Base-by-base conservation (phyloP, 2,888 invertebrate species). In the Venusia cambrica region DNA sequence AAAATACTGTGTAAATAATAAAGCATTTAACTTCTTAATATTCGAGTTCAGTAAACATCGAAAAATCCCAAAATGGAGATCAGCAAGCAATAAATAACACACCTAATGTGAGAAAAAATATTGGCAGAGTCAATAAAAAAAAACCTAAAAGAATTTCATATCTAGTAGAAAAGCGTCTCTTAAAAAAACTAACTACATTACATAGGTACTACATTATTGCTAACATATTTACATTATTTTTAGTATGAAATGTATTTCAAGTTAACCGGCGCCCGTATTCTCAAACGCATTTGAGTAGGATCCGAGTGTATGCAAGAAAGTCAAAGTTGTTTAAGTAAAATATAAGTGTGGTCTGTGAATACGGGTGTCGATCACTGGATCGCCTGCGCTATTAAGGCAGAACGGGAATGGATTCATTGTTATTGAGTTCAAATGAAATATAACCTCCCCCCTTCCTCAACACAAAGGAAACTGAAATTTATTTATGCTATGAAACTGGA, bases 1-100 rank as follows among this genome's bases (percentile, higher is more conserved):
- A 27, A 45, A 51, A 51, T 51, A 51, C 48, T 51, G 46, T 42
- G 38, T 32, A 37, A 25, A 31, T 16, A 36, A 16, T 19, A 27
- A 19, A 24, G 3, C 14, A 12, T 19, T 29, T 12, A 12, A 36
- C 26, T 45, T 40, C 35, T n/a, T n/a, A n/a, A 34, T 51, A 51
- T 48, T 51, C 51, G 51, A 51, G 51, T 16, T 25, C 13, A 41
- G 25, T 36, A 16, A 34, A 21, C 8, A 18, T 20, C 16, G 19
- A 6, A 7, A 20, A 29, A 19, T 26, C 34, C 29, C 11, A 12
- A 7, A n/a, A 32, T 22, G 10, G 40, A 47, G 43, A 41, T 38
- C 40, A 40, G 29, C 17, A 17, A 31, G 29, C 18, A 36, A 31
- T 27, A 42, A 41, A 38, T 35, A 21, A 31, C 27, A 29, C 20